Evolutionary conservation across 1,140 invertebrate genomes (phyloP), one percentile per base, ranked within the genome.

Genomic region (Heliothis subflexa): DNA sequence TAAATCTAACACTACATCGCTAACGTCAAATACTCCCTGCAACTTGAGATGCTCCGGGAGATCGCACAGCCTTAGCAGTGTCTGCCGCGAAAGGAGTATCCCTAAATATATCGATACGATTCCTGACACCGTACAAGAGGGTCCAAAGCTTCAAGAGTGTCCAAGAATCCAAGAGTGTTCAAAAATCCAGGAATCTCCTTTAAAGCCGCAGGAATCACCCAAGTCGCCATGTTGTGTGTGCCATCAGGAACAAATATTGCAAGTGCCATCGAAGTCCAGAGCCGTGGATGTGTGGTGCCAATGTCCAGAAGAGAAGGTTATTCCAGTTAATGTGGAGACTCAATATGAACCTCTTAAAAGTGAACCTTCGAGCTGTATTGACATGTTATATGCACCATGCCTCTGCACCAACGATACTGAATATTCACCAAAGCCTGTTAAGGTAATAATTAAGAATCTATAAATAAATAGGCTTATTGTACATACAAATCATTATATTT

Each of bases 1-100:
- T 7, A 40, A 64, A 54, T 83, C 81, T 3, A 80, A 81, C 45
- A 25, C 74, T 3, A 80, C 82, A 3, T 33, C 80, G 52, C 16
- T 61, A 28, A 79, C 82, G 25, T 80, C 70, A 0, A 81, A 83
- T 28, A 49, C 49, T 12, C 47, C 50, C 14, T 50, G 59, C 25
- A 59, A 33, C 18, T 57, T 66, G 66, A 84, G 78, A 72, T 64
- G 33, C 2, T 40, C 64, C 1, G 47, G 76, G 2, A 79, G 66
- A 78, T 74, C 81, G 2, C 74, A 54, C 18, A 76, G 77, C 66
- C 61, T 70, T 0, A 61, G 57, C 12, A 71, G 25, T 5, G 73
- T 78, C 10, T 49, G 57, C 3, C 75, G 78, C 55, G 59, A 71
- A 13, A 70, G 4, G 12, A 52, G 21, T 47, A 16, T 66, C 0